Percentiles rank a stretch among this genome's conserved stretches.
These are phyloP conservation scores for Fulmarus glacialis DNA, from an alignment of 2,113 vertebrate species.

Conservation along the genomic window DNA sequence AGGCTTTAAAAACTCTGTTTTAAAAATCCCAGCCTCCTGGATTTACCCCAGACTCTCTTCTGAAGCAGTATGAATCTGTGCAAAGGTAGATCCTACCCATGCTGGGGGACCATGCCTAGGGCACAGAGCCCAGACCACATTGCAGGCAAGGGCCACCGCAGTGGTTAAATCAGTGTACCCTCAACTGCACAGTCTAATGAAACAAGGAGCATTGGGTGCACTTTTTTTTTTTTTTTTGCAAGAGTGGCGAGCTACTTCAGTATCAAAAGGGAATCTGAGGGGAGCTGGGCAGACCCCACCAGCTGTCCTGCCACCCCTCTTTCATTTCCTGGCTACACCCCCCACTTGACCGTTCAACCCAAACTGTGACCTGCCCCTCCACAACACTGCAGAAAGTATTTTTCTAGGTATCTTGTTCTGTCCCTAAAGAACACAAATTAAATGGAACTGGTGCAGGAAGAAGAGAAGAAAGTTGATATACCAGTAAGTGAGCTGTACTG, in stretches of 20 bases:
- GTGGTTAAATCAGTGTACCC: not conserved
- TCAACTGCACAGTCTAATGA: not conserved
- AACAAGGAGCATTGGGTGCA: not conserved
- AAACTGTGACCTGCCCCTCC: not conserved
- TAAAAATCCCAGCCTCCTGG: not conserved
- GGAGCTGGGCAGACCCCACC: not conserved
- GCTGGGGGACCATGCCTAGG: not conserved
- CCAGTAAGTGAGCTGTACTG: not conserved
- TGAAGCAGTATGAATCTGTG: not conserved
- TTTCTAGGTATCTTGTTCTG: not conserved
- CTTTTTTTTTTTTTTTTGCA: not conserved
- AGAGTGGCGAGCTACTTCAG: not conserved
- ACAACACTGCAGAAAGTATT: not conserved
- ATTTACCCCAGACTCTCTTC: not conserved
- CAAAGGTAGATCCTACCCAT: not conserved
- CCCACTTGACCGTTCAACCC: not conserved
- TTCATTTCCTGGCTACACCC: not conserved
- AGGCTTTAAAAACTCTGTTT: not conserved
- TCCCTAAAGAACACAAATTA: not conserved
- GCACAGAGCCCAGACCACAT: not conserved
- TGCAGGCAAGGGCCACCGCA: not conserved
- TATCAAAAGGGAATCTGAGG: not conserved
- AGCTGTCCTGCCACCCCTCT: no score
- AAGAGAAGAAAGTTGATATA: not conserved
- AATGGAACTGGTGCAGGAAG: not conserved